phyloP scores from a whole-genome alignment of 2,113 vertebrate species.

The Machaerirhynchus nigripectus region DNA sequence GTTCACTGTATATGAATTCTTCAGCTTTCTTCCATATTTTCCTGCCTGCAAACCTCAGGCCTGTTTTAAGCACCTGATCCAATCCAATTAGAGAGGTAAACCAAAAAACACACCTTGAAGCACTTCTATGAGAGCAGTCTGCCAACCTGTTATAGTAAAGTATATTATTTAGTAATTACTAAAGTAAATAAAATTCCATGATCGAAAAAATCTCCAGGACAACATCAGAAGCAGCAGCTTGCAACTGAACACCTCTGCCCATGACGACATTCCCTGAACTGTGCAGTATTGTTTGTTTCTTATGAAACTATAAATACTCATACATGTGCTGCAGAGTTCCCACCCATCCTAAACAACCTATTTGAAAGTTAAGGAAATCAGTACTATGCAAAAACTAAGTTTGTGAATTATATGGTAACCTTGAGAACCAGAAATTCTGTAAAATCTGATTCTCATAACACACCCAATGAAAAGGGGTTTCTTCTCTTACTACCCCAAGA shows the following conservation, averaged over 20 bases:
- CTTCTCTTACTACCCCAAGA: slow-evolving; percentile 10
- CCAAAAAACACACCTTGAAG: background rate
- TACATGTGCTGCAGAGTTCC: background rate
- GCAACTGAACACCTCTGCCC: background rate
- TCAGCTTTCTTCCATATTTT: background rate
- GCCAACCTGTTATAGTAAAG: background rate
- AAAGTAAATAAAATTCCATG: background rate
- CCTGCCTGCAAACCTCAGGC: background rate
- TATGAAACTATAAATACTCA: background rate
- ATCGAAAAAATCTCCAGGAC: background rate
- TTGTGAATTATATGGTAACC: background rate
- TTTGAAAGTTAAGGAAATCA: background rate
- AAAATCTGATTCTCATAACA: background rate
- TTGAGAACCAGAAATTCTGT: slow-evolving; percentile 1
- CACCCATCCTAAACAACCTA: background rate
- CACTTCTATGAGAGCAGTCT: background rate
- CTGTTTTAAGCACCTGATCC: background rate
- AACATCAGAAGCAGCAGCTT: background rate
- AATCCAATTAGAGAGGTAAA: background rate
- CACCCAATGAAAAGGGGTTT: slow-evolving; percentile 19
- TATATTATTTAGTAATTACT: too few relatives aligned
- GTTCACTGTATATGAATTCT: background rate
- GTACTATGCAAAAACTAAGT: background rate
- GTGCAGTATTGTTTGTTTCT: background rate
- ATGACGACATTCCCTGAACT: background rate